Conservation (phyloP, 64 coral and sea anemone species). For the Montipora foliosa region DNA sequence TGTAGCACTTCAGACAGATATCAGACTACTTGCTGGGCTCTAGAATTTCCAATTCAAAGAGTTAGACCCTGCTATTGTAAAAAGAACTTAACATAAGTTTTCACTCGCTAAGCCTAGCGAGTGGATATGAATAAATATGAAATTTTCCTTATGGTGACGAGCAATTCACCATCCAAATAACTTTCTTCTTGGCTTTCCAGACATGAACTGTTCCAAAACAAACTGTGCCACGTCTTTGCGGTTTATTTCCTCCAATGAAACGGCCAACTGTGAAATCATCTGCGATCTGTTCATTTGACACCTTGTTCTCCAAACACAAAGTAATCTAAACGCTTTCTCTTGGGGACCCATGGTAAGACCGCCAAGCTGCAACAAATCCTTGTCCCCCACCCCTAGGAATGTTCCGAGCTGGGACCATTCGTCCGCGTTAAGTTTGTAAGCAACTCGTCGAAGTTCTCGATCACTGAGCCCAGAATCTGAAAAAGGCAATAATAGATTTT, state of each 20-base stretch:
- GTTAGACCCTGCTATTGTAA: no score
- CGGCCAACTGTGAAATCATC: slow-evolving; percentile 87
- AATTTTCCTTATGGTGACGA: background rate
- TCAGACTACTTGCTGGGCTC: no score
- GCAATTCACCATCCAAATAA: slow-evolving; percentile 80
- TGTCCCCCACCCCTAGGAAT: slow-evolving; percentile 81
- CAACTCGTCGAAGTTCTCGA: slow-evolving; percentile 90
- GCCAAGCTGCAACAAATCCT: slow-evolving; percentile 70
- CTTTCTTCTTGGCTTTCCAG: slow-evolving; percentile 89
- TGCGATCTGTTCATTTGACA: slow-evolving; percentile 82
- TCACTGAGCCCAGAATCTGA: slow-evolving; percentile 70
- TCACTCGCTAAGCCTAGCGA: no score
- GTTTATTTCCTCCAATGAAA: slow-evolving; percentile 87
- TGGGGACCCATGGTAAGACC: slow-evolving; percentile 91
- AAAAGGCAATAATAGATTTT: background rate
- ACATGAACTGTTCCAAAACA: slow-evolving; percentile 89
- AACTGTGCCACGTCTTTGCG: slow-evolving; percentile 93
- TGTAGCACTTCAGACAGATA: no score
- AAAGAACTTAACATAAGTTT: no score
- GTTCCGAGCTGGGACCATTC: slow-evolving; percentile 97
- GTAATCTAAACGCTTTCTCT: slow-evolving; percentile 89
- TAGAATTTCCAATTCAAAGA: no score
- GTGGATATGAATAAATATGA: no score
- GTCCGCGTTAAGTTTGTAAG: slow-evolving; percentile 89
- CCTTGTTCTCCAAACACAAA: slow-evolving; percentile 69